Evolutionary conservation across 1,140 invertebrate genomes (phyloP).

Genomic region (Drosophila bipectinata): DNA sequence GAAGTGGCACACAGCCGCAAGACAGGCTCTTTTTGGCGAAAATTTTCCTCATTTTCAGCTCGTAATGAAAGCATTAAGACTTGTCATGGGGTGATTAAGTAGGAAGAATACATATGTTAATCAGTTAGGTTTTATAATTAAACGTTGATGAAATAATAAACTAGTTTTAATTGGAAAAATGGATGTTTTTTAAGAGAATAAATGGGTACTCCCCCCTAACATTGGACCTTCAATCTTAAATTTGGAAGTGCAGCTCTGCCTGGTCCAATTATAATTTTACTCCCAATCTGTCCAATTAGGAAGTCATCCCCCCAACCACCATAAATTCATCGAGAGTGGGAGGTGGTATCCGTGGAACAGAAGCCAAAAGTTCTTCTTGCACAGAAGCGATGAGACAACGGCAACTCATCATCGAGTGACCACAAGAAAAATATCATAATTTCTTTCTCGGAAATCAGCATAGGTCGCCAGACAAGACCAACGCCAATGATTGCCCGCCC

Average conservation of each 20-base stretch:
- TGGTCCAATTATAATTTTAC: constrained; percentile 17
- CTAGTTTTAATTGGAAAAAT: too few relatives aligned
- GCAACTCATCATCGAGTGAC: constrained; percentile 50
- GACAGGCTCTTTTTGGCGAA: constrained; percentile 25
- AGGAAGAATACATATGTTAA: background rate
- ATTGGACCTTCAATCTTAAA: background rate
- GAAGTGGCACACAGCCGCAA: constrained; percentile 29
- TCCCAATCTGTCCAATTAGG: constrained; percentile 35
- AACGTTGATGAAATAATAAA: too few relatives aligned
- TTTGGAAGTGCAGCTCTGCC: constrained; percentile 12
- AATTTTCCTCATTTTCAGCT: constrained; percentile 17
- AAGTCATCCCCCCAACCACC: constrained; percentile 27
- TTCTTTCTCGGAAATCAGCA: constrained; percentile 75
- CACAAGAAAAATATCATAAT: constrained; percentile 67
- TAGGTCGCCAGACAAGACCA: constrained; percentile 63
- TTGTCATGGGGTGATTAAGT: background rate
- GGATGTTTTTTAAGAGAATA: background rate
- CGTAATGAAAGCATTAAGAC: constrained; percentile 31
- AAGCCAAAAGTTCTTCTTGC: constrained; percentile 24
- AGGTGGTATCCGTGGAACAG: constrained; percentile 30
- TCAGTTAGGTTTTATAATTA: too few relatives aligned
- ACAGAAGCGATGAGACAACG: constrained; percentile 36
- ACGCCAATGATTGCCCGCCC: constrained; percentile 57
- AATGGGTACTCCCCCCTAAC: background rate
- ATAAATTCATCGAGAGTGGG: constrained; percentile 25